Evolutionary conservation across 1,140 invertebrate genomes (phyloP).

Genomic region (Asbolus verrucosus): DNA sequence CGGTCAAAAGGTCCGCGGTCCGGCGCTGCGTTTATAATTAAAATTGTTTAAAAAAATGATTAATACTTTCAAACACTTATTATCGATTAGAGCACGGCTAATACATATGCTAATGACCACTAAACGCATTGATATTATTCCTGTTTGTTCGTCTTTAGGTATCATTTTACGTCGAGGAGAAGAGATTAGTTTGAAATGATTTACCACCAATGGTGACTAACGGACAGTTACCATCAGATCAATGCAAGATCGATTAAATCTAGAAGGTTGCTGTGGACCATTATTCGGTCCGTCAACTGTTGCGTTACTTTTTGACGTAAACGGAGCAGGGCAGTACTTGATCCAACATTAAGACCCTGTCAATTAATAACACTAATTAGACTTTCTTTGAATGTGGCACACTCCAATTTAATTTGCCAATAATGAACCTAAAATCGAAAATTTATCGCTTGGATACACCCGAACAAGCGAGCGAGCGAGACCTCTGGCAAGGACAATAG

Average conservation of each 20-base stretch:
- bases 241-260: not conserved
- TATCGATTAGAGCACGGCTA: slow-evolving; percentile 32
- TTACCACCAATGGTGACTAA: slow-evolving; percentile 34
- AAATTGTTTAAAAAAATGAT: slow-evolving; percentile 30
- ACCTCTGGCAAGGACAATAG: too few species aligned
- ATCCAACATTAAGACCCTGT: too few species aligned
- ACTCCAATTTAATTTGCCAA: too few species aligned
- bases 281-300: too few species aligned
- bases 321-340: too few species aligned
- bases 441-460: too few species aligned
- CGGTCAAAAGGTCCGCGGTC: not conserved
- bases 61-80: slow-evolving; percentile 32
- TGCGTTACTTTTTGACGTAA: too few species aligned
- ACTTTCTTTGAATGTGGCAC: too few species aligned
- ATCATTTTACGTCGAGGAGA: not conserved
- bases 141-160: slow-evolving; percentile 18
- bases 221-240: not conserved
- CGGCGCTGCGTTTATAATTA: slow-evolving; percentile 17
- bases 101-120: slow-evolving; percentile 33
- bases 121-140: slow-evolving; percentile 35
- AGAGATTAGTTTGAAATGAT: slow-evolving; percentile 12
- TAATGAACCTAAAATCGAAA: too few species aligned
- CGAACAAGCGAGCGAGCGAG: too few species aligned
- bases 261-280: too few species aligned
- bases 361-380: too few species aligned